Conservation (phyloP, 2,888 invertebrate genomes). For the Microchrysa polita region DNA sequence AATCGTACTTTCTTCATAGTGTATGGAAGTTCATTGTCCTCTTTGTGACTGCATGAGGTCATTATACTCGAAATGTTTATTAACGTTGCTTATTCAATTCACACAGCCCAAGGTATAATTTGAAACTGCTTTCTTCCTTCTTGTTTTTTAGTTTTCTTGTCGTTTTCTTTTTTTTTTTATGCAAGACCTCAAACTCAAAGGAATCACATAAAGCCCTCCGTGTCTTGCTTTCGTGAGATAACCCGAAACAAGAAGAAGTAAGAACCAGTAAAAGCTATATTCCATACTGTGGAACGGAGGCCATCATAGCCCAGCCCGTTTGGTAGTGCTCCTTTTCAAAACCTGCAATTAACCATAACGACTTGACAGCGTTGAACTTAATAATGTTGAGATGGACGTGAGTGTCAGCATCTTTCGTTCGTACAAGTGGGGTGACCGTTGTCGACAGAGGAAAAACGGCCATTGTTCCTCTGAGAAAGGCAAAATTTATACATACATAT, state of each 20-base stretch:
- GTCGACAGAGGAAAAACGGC: too few relatives aligned
- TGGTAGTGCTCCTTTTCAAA: conserved; percentile 28
- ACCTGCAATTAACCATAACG: conserved; percentile 30
- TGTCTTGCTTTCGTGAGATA: conserved; percentile 15
- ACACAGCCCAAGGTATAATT: not conserved
- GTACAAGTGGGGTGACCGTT: too few relatives aligned
- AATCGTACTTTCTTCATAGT: too few relatives aligned
- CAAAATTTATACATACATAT: too few relatives aligned
- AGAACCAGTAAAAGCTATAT: too few relatives aligned
- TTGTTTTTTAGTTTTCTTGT: conserved; percentile 2
- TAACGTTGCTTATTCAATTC: conserved; percentile 17
- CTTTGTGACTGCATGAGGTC: conserved; percentile 13
- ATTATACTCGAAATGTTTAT: conserved; percentile 24
- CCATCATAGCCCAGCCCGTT: not conserved
- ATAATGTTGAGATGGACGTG: not conserved
- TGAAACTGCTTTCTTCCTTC: not conserved
- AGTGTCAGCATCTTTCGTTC: not conserved
- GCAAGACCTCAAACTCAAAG: conserved; percentile 20
- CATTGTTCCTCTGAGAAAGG: too few relatives aligned
- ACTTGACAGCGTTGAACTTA: conserved; percentile 17
- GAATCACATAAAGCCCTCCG: conserved; percentile 25
- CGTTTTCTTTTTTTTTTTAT: too few relatives aligned
- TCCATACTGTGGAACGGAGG: not conserved
- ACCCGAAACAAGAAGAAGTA: conserved; percentile 16
- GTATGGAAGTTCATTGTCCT: conserved; percentile 29